Evolutionary conservation across 2,113 vertebrate species (phyloP), one percentile per base, ranked within the genome.

Genomic region (Gasterosteus nipponicus): DNA sequence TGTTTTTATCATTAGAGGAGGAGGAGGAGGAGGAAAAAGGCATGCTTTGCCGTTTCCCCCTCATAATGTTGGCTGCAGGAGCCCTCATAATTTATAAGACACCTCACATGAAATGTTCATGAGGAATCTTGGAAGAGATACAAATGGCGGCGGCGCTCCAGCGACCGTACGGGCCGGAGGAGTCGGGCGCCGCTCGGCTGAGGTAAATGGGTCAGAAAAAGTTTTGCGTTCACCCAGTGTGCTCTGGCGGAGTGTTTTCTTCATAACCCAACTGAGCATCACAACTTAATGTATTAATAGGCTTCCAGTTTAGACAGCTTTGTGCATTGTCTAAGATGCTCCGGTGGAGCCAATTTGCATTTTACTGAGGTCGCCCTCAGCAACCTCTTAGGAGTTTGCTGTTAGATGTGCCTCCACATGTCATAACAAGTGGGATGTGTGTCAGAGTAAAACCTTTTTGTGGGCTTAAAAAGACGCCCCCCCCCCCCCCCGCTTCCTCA

Each of bases 301-400:
- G 78, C 78, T 72, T 90, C 88, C 80, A 66, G 75, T 89, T 93
- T 82, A 88, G 89, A 91, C 88, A 90, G 91, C 81, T 91, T 89
- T 90, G 89, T 91, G 84, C 79, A 84, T 92, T 91, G 90, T 94
- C 92, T 91, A 87, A 92, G 90, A 91, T 91, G 74, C 86, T 90
- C 69, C 66, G 83, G 78, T 88, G 91, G 87, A 91, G 71, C 60
- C 86, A 41, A 91, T 94, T 93, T 91, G 89, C 92, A 93, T 93
- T 89, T 92, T 86, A 93, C 89, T 86, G 82, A 87, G 86, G 90
- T 93, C 81, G 92, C 92, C 93, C 91, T 93, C 87, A 94, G 92
- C 89, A 81, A 89, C 89, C 89, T 94, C 89, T 90, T 58, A 87
- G 91, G 92, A 92, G 91, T 91, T 90, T 86, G 88, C 89, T 90